These are phyloP conservation scores for Aspiorhynchus laticeps DNA, from an alignment of 2,113 vertebrate species.

Conservation along the genomic window DNA sequence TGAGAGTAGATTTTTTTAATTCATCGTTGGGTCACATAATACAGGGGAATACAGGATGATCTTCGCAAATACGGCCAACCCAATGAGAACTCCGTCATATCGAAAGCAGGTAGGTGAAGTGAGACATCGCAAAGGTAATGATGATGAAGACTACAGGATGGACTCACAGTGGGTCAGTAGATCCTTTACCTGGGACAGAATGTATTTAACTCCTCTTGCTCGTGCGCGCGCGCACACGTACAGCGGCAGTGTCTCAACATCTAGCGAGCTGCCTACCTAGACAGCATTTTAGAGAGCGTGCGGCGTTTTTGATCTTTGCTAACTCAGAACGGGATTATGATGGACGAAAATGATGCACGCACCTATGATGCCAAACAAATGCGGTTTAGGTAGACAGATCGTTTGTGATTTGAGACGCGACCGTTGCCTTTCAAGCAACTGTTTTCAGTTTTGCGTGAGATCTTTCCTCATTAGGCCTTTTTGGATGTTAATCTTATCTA, in stretches of 20 bases:
- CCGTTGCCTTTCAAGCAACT: neutral
- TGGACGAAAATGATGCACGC: neutral
- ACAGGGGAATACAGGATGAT: too few species aligned
- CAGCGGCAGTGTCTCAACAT: neutral
- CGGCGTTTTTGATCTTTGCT: neutral
- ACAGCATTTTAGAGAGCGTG: neutral
- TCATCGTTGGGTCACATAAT: too few species aligned
- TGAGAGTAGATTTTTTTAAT: conserved; percentile 37
- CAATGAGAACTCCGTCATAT: conserved; percentile 80
- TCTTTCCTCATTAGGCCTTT: neutral
- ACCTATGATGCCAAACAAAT: neutral
- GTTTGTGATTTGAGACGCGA: too few species aligned
- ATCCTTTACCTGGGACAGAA: conserved; percentile 41
- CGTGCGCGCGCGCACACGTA: neutral
- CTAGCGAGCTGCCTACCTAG: neutral
- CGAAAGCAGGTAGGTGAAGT: conserved; percentile 87
- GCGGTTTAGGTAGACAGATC: neutral
- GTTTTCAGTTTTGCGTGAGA: too few species aligned
- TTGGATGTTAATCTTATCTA: too few species aligned
- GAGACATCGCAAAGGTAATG: neutral
- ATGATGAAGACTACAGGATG: neutral
- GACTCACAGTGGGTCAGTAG: neutral
- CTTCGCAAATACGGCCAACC: too few species aligned
- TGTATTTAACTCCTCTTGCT: conserved; percentile 32
- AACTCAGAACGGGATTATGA: neutral